phyloP scores from a whole-genome alignment of 1,140 invertebrate genomes.

The Orussus abietinus region DNA sequence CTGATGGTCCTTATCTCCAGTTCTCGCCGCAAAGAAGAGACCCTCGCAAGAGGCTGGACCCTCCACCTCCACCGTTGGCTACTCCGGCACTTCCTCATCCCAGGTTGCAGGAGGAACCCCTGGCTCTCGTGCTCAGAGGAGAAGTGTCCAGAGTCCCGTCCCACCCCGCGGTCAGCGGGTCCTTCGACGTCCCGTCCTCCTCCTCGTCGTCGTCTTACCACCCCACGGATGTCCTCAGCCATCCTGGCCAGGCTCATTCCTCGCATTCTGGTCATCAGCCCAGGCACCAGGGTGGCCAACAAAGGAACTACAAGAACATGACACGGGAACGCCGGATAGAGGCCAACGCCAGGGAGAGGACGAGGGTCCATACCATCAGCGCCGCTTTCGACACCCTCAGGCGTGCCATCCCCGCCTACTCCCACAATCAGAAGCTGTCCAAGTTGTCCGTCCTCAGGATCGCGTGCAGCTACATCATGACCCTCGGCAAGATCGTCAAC shows the following conservation, averaged over 20 bases:
- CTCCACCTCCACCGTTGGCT: slow-evolving; percentile 18
- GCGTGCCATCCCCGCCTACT: slow-evolving; percentile 81
- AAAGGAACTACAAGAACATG: slow-evolving; percentile 94
- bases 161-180: slow-evolving; percentile 50
- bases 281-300: slow-evolving; percentile 46
- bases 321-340: slow-evolving; percentile 86
- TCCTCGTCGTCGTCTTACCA: slow-evolving; percentile 10
- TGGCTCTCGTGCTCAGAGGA: slow-evolving; percentile 50
- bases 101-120: slow-evolving; percentile 46
- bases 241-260: slow-evolving; percentile 1
- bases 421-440: slow-evolving; percentile 88
- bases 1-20: slow-evolving; percentile 2
- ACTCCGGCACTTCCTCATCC: slow-evolving; percentile 20
- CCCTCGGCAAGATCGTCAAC: slow-evolving; percentile 59
- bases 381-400: slow-evolving; percentile 89
- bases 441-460: slow-evolving; percentile 88
- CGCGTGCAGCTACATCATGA: slow-evolving; percentile 86
- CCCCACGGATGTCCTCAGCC: slow-evolving; percentile 10
- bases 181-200: slow-evolving; percentile 24
- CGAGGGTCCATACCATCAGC: slow-evolving; percentile 90
- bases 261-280: slow-evolving; percentile 12
- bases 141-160: slow-evolving; percentile 54
- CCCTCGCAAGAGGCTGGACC: slow-evolving; percentile 19
- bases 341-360: slow-evolving; percentile 88
- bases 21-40: no score